These are phyloP conservation scores for Erithacus rubecula DNA, from an alignment of 2,797 vertebrate species.

Conservation along the genomic window DNA sequence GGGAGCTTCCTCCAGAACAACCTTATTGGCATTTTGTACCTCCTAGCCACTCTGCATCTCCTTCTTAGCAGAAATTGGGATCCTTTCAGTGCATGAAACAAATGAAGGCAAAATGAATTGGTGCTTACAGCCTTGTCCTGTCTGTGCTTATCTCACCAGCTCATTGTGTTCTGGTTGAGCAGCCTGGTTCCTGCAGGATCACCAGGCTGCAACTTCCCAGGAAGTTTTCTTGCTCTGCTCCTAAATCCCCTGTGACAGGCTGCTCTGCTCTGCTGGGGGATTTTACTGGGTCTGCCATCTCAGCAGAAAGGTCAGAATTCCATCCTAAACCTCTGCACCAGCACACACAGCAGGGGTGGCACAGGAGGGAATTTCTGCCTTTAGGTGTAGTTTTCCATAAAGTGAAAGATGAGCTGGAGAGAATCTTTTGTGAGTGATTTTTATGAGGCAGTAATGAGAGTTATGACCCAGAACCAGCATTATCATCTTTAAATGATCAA, in stretches of 20 bases:
- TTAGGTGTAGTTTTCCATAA: background rate
- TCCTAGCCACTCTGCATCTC: background rate
- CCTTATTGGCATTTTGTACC: background rate
- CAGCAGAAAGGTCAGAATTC: background rate
- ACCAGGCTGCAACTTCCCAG: background rate
- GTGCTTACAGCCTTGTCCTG: background rate
- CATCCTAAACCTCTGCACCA: background rate
- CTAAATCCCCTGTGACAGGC: background rate
- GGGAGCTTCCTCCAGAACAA: background rate
- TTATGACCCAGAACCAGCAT: background rate
- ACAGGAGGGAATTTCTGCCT: background rate
- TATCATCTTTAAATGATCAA: background rate
- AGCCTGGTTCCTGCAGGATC: background rate
- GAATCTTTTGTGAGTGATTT: background rate
- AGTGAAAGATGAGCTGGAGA: background rate
- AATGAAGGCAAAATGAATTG: background rate
- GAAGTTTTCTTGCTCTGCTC: background rate
- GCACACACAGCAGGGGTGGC: background rate
- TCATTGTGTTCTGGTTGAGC: background rate
- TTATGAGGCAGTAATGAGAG: background rate
- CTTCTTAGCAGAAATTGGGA: background rate
- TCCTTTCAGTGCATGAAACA: background rate
- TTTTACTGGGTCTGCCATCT: background rate
- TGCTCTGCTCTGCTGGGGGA: background rate
- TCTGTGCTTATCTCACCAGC: background rate